Evolutionary conservation across 2,888 invertebrate species (phyloP).

Genomic region (Drosophila infuscata): DNA sequence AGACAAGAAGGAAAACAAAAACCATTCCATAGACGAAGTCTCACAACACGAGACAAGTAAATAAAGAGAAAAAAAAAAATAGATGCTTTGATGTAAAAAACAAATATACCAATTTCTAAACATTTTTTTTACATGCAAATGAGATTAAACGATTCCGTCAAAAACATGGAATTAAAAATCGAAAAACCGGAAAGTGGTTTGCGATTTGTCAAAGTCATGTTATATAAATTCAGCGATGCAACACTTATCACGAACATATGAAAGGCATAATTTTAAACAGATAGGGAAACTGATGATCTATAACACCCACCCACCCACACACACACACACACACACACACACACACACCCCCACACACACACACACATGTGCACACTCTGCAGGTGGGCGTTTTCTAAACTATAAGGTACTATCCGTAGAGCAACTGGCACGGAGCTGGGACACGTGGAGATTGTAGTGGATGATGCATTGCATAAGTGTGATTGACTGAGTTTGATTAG

Average conservation of each 20-base stretch:
- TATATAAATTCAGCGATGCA: slow-evolving; percentile 1
- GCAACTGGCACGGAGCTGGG: slow-evolving; percentile 19
- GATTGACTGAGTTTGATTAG: slow-evolving; percentile 49
- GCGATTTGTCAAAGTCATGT: background rate
- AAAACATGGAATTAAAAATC: background rate
- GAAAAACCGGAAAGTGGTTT: background rate
- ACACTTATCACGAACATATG: background rate
- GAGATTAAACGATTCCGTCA: background rate
- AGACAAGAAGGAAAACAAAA: slow-evolving; percentile 3
- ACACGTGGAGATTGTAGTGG: slow-evolving; percentile 5
- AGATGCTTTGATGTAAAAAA: background rate
- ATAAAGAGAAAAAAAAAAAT: background rate
- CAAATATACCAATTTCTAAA: background rate
- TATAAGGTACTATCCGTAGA: background rate
- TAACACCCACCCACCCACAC: background rate
- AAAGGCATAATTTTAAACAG: background rate
- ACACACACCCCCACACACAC: too few relatives aligned
- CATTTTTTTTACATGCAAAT: background rate
- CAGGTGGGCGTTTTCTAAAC: background rate
- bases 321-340: background rate
- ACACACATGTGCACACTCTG: background rate
- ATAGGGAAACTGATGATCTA: too few relatives aligned
- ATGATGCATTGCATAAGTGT: slow-evolving; percentile 31
- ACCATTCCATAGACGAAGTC: background rate
- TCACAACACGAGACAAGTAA: background rate